phyloP scores from a whole-genome alignment of 2,113 vertebrate genomes.

The Takifugu flavidus region DNA sequence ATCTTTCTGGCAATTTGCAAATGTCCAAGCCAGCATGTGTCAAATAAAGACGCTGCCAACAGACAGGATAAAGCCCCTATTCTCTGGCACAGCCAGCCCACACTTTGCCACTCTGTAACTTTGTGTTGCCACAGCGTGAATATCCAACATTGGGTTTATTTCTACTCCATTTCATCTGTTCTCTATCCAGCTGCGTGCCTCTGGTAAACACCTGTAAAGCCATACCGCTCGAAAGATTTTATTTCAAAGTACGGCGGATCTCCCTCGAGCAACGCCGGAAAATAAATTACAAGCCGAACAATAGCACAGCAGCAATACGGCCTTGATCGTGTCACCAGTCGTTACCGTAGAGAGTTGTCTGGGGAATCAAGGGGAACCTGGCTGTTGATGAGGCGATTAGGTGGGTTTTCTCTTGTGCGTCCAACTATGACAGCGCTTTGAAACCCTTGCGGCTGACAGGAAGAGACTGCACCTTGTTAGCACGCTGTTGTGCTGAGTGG shows the following conservation, averaged over 20 bases:
- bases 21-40: slow-evolving; percentile 1
- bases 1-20: slow-evolving; percentile 12
- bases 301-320: slow-evolving; percentile 57
- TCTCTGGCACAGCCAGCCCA: not conserved
- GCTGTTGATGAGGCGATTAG: slow-evolving; percentile 74
- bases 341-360: slow-evolving; percentile 55
- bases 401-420: slow-evolving; percentile 59
- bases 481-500: slow-evolving; percentile 61
- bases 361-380: slow-evolving; percentile 51
- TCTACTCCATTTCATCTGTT: slow-evolving; percentile 4
- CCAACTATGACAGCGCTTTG: slow-evolving; percentile 59
- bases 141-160: not conserved
- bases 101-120: not conserved
- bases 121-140: not conserved
- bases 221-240: slow-evolving; percentile 43
- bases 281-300: slow-evolving; percentile 59
- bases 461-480: slow-evolving; percentile 66
- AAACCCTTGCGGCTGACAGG: slow-evolving; percentile 43
- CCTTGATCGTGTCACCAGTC: slow-evolving; percentile 72
- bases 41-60: slow-evolving; percentile 4
- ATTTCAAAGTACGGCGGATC: slow-evolving; percentile 41
- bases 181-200: not conserved
- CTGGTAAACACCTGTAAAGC: slow-evolving; percentile 22
- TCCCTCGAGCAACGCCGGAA: slow-evolving; percentile 48
- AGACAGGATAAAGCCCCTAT: slow-evolving; percentile 6